Evolutionary conservation across 2,888 invertebrate genomes (phyloP), one percentile per base, ranked within the genome.

Genomic region (Scaptomyza reducta): DNA sequence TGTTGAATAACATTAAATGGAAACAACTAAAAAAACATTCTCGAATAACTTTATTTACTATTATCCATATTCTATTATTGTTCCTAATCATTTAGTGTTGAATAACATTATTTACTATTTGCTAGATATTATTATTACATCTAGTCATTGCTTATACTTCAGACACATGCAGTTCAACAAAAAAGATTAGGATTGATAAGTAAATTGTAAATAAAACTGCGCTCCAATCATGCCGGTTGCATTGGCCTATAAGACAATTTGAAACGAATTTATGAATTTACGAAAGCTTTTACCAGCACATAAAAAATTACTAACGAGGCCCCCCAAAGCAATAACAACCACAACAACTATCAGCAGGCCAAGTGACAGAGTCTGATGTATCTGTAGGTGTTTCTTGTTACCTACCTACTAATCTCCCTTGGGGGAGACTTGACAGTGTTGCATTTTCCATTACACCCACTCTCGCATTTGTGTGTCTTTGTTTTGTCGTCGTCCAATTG

Each of bases 401-500:
- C 18, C 13, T 13, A 16, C 47, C 13, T 14, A 31, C 16, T 33
- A 10, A 49, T 1, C 6, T n/a, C 10, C n/a, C 44, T 42, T 11
- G 35, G 44, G 35, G 38, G n/a, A 2, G 9, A 3, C 46, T 64
- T 74, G 62, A 67, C 72, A 66, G 86, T 60, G 69, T 41, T 60
- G 68, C 73, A 73, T 53, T 70, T 38, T 72, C 70, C 70, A 76
- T 75, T 88, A 79, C 88, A 70, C 88, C 84, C 83, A 57, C 83
- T 55, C 87, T 54, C 58, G 45, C 45, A 31, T 63, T 49, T 38
- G 58, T 42, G 51, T 53, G 45, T 40, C 10, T 63, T 49, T 38
- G 58, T 45, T 51, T 53, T 77, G 74, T 60, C 57, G 74, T 60
- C 55, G 65, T 70, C 77, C 85, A 84, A 82, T 85, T 87, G 88